phyloP scores from a whole-genome alignment of 1,140 invertebrate species.

The Calosoma granatense region DNA sequence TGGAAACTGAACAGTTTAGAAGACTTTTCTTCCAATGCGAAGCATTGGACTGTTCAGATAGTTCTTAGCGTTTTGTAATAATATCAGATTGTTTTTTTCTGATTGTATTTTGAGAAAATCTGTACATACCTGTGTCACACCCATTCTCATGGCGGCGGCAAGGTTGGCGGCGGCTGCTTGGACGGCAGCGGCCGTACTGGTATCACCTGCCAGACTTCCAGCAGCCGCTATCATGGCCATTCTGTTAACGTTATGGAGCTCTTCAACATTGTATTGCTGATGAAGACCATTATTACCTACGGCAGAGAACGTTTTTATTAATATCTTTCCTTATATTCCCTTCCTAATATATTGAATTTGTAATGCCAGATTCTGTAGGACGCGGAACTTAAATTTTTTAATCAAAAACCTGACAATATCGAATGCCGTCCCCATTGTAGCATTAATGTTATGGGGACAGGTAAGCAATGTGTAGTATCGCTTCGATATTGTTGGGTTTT shows the following conservation, averaged over 20 bases:
- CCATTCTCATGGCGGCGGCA: slow-evolving; percentile 73
- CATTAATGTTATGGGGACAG: too few relatives aligned
- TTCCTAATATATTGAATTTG: background rate
- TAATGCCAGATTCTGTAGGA: too few relatives aligned
- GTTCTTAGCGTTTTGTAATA: too few relatives aligned
- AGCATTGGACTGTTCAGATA: too few relatives aligned
- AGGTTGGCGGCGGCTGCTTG: slow-evolving; percentile 60
- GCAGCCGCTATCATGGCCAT: slow-evolving; percentile 61
- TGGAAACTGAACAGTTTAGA: too few relatives aligned
- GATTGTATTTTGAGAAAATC: background rate
- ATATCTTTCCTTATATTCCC: background rate
- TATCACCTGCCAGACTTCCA: slow-evolving; percentile 31
- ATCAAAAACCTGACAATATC: too few relatives aligned
- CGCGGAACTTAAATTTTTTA: too few relatives aligned
- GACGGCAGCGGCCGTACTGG: slow-evolving; percentile 39
- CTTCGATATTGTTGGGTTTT: too few relatives aligned
- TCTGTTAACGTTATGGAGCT: slow-evolving; percentile 57
- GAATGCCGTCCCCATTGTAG: too few relatives aligned
- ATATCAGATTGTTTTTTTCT: background rate
- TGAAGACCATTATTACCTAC: slow-evolving; percentile 35
- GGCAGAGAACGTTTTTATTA: too few relatives aligned
- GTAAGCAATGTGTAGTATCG: too few relatives aligned
- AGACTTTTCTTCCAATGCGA: background rate
- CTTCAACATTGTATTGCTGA: slow-evolving; percentile 57
- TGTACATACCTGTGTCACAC: slow-evolving; percentile 33